Conservation (phyloP, 2,888 invertebrate genomes). For the Apantesis nais region DNA sequence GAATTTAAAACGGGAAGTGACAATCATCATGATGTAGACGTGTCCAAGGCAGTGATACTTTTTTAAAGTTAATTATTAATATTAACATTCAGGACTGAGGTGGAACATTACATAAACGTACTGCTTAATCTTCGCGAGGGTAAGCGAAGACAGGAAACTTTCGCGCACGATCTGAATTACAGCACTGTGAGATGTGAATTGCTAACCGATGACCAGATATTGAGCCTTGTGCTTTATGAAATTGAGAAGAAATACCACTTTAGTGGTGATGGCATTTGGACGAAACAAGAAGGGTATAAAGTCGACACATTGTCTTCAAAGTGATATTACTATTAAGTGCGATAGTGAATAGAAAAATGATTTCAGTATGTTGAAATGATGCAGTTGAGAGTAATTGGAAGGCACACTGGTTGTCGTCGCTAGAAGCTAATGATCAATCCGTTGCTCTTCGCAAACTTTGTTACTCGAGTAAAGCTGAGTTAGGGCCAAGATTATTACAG, state of each 20-base stretch:
- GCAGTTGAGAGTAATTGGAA: background rate
- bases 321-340: constrained; percentile 1
- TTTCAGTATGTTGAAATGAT: background rate
- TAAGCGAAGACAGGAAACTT: constrained; percentile 15
- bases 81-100: constrained; percentile 60
- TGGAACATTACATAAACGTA: constrained; percentile 60
- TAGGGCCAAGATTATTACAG: background rate
- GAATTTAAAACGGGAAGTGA: too few relatives aligned
- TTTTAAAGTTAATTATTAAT: background rate
- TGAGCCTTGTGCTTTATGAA: constrained; percentile 89
- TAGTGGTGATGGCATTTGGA: constrained; percentile 91
- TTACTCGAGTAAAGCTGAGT: background rate
- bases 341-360: background rate
- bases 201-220: constrained; percentile 79
- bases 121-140: constrained; percentile 51
- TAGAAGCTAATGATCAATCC: background rate
- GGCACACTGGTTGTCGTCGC: background rate
- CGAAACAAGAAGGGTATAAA: constrained; percentile 57
- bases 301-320: constrained; percentile 39
- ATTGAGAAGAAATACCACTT: constrained; percentile 91
- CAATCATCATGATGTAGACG: background rate
- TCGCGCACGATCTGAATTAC: constrained; percentile 56
- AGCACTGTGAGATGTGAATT: constrained; percentile 53
- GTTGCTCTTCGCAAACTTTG: background rate
- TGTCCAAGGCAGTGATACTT: background rate